These are phyloP conservation scores for Phaethon lepturus DNA, from an alignment of 2,113 vertebrate genomes.

Conservation along the genomic window DNA sequence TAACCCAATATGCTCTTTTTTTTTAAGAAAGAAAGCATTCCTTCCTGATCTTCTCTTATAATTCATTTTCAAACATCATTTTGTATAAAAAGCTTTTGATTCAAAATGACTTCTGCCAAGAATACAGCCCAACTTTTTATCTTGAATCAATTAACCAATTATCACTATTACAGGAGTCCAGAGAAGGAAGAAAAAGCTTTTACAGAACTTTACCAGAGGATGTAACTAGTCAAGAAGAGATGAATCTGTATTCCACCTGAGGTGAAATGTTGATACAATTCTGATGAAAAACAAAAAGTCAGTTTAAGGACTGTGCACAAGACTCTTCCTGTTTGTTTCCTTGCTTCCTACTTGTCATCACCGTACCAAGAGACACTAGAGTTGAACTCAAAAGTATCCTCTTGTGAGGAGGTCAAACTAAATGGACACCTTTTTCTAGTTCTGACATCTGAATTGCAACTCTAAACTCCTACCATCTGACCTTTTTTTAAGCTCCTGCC, in stretches of 20 bases:
- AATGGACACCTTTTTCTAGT: background rate
- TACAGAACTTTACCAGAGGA: background rate
- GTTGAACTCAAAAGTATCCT: background rate
- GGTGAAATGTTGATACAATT: background rate
- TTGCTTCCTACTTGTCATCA: background rate
- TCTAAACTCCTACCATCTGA: background rate
- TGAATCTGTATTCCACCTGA: background rate
- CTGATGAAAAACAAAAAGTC: background rate
- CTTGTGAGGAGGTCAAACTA: background rate
- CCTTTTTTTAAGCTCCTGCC: background rate
- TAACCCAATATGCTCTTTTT: background rate
- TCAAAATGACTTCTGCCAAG: background rate
- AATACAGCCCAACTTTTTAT: background rate
- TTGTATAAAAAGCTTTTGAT: background rate
- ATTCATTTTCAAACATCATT: background rate
- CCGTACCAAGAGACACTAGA: background rate
- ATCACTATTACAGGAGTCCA: background rate
- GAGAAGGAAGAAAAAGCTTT: background rate
- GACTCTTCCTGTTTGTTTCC: background rate
- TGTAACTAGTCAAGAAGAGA: background rate
- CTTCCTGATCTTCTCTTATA: background rate
- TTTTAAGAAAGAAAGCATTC: background rate
- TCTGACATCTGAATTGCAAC: background rate
- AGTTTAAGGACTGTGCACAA: background rate
- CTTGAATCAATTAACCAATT: slow-evolving; percentile 14